These are phyloP conservation scores for Syngnathus floridae DNA, from an alignment of 2,113 vertebrate genomes.

Conservation along the genomic window DNA sequence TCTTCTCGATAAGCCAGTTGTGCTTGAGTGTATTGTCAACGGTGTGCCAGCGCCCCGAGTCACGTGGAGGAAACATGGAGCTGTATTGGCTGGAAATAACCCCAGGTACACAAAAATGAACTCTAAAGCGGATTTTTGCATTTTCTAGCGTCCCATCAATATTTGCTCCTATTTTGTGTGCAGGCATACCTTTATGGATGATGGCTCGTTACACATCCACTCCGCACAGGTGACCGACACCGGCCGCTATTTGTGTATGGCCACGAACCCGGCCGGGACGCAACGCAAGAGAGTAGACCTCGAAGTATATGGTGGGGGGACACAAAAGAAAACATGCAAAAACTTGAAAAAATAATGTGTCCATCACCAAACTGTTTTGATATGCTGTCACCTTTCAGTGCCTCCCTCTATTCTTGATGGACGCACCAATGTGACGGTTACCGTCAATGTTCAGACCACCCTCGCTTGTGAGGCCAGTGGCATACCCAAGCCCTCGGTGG, in stretches of 20 bases:
- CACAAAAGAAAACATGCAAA: not conserved
- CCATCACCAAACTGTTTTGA: not conserved
- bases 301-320: conserved; percentile 79
- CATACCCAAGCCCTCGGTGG: conserved; percentile 82
- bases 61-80: conserved; percentile 92
- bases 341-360: not conserved
- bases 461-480: conserved; percentile 86
- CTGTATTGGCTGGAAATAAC: conserved; percentile 73
- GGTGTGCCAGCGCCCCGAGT: conserved; percentile 83
- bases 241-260: conserved; percentile 89
- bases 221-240: conserved; percentile 79
- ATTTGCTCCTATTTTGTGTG: conserved; percentile 2
- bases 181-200: conserved; percentile 77
- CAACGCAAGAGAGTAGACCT: conserved; percentile 81
- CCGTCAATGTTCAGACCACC: conserved; percentile 87
- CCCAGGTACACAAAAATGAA: conserved; percentile 42
- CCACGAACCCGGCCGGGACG: conserved; percentile 83
- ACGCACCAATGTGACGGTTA: conserved; percentile 77
- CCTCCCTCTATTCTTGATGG: conserved; percentile 77
- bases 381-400: conserved; percentile 64
- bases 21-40: conserved; percentile 78
- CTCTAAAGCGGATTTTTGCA: not conserved
- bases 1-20: conserved; percentile 65
- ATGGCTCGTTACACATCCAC: conserved; percentile 82
- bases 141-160: not conserved